Evolutionary conservation across 2,113 vertebrate genomes (phyloP).

Genomic region (Eulemur rufifrons): DNA sequence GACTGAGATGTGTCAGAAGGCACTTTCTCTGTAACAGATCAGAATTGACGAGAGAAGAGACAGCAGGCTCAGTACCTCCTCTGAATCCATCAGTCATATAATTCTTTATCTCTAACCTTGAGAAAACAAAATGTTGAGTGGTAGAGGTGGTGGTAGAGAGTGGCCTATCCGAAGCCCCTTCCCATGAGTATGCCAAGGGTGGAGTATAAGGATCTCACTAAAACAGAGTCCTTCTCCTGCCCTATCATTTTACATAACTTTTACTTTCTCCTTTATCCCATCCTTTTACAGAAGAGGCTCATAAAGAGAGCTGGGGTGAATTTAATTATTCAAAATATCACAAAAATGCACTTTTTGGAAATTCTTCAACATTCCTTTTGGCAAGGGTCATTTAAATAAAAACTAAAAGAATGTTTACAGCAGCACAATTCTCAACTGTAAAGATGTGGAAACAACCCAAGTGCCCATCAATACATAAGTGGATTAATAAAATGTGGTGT

Average conservation of each 20-base stretch:
- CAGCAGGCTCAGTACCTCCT: not conserved
- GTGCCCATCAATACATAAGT: too few species aligned
- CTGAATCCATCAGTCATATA: not conserved
- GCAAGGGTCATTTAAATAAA: not conserved
- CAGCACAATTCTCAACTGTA: too few species aligned
- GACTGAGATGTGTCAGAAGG: not conserved
- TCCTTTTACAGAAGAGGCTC: not conserved
- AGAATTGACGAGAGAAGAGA: not conserved
- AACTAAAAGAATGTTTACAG: not conserved
- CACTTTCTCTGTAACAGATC: not conserved
- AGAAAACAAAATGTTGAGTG: not conserved
- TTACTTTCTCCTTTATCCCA: not conserved
- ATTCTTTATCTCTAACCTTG: not conserved
- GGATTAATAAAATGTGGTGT: too few species aligned
- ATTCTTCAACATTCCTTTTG: not conserved
- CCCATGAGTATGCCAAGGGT: not conserved
- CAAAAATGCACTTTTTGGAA: not conserved
- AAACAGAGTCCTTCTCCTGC: not conserved
- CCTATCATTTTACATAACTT: not conserved
- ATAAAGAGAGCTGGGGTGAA: not conserved
- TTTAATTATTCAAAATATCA: slow-evolving; percentile 12
- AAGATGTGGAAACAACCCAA: too few species aligned
- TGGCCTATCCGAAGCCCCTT: not conserved
- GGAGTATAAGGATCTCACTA: accelerated
- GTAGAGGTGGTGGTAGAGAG: accelerated